Evolutionary conservation across 2,888 invertebrate genomes (phyloP).

Genomic region (Pemphredon lugubris): DNA sequence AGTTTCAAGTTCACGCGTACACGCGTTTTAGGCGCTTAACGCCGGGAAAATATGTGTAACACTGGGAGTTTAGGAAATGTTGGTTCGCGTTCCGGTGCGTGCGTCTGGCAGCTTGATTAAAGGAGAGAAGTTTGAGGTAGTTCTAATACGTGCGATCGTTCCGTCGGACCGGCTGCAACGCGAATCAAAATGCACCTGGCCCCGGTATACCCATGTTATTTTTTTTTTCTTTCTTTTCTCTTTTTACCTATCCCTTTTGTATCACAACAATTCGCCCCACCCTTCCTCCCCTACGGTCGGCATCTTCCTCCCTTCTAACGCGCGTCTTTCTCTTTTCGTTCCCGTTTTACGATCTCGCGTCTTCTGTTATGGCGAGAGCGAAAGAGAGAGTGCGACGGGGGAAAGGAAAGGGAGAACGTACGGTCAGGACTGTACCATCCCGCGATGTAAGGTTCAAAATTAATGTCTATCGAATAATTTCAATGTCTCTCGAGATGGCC

Average conservation of each 20-base stretch:
- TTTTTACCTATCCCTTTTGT: too few species aligned
- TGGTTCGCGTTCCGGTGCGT: too few species aligned
- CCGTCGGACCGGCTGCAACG: conserved; percentile 41
- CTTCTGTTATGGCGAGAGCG: conserved; percentile 5
- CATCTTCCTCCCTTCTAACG: conserved; percentile 4
- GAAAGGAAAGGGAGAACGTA: not conserved
- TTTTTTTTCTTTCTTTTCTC: too few species aligned
- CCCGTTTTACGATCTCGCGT: conserved; percentile 17
- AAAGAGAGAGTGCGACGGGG: not conserved
- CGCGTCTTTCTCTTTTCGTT: conserved; percentile 1
- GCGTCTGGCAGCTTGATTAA: conserved; percentile 45
- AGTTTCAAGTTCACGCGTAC: conserved; percentile 2
- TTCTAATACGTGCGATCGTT: conserved; percentile 37
- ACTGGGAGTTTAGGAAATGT: too few species aligned
- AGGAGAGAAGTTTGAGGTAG: conserved; percentile 36
- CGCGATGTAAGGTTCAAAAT: too few species aligned
- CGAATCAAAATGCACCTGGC: conserved; percentile 31
- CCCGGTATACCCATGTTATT: conserved; percentile 12
- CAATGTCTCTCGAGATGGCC: too few species aligned
- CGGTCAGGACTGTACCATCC: too few species aligned
- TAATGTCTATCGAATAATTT: too few species aligned
- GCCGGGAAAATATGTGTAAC: conserved; percentile 1
- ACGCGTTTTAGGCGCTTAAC: too few species aligned
- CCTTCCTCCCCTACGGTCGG: conserved; percentile 1
- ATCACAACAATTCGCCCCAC: too few species aligned